Conservation (phyloP, 2,888 invertebrate species). For the Zygaena filipendulae region DNA sequence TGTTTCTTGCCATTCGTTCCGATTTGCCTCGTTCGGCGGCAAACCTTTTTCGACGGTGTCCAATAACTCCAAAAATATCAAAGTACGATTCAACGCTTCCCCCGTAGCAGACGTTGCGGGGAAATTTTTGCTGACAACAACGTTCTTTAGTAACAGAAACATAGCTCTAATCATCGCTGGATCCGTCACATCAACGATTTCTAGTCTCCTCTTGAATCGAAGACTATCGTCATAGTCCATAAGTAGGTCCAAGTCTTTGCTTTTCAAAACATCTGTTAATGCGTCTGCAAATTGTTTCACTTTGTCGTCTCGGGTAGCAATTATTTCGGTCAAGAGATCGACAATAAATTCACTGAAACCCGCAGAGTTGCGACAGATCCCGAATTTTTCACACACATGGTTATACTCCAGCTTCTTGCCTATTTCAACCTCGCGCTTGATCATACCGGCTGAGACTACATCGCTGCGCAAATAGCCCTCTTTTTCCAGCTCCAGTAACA, state of each 20-base stretch:
- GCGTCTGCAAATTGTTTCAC: neutral
- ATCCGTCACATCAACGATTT: no score
- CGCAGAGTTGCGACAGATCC: neutral
- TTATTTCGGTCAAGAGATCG: neutral
- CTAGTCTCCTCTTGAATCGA: no score
- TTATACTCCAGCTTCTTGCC: neutral
- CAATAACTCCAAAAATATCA: neutral
- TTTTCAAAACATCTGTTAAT: neutral
- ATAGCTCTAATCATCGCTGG: no score
- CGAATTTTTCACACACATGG: neutral
- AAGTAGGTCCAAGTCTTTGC: no score
- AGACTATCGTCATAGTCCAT: no score
- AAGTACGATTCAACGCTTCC: no score
- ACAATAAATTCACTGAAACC: neutral
- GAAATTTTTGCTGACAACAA: no score
- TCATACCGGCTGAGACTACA: neutral
- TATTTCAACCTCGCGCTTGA: neutral
- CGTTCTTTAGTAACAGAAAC: no score
- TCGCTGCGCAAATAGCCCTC: neutral
- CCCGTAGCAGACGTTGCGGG: no score
- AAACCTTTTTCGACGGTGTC: neutral
- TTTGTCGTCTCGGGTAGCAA: neutral
- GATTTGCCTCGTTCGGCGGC: neutral
- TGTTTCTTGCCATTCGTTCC: neutral
- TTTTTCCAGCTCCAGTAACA: constrained; percentile 12